Base-by-base conservation (phyloP, 1,140 invertebrate genomes). In the Steinernema khuongi region DNA sequence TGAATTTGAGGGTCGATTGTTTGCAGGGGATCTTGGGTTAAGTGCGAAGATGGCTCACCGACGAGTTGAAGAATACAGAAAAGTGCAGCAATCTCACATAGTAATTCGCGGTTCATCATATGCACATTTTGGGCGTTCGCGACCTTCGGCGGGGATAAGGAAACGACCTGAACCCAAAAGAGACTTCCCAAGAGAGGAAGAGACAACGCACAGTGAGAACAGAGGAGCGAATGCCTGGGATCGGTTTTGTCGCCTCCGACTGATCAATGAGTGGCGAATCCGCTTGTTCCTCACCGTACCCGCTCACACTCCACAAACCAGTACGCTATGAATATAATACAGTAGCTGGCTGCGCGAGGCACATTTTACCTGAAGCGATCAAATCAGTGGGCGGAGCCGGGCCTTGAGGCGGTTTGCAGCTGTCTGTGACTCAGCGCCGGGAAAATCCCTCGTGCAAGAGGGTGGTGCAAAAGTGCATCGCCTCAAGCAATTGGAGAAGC, bases 281-380 rank as follows among this genome's bases (percentile, higher is more conserved):
- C 50, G 50, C 19, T 41, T 60, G 50, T 60, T 60, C 50, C 50
- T 60, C 50, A 22, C 50, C 50, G 22, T 22, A 60, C 50, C 19
- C 50, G 50, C 50, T 60, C 50, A 17, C 50, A 17, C 50, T 17
- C 50, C 50, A 60, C 50, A 60, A 60, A 60, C 50, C 50, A 60
- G 50, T 60, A 60, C 50, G 50, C 14, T 60, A 60, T 60, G 50
- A 60, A 60, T 60, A 60, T 60, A 41, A 41, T 41, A 60, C 50
- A 60, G 50, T 60, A 60, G 50, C 50, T 60, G 50, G 14, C 50
- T 60, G 50, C 36, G 36, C 36, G 36, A 41, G 36, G 36, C 50
- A 60, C 50, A 60, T 60, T 60, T 60, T 60, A 60, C 50, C 50
- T 60, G 50, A 60, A 60, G 50, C 11, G 50, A 60, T 26, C 4